Conservation (phyloP, 1,140 invertebrate genomes). For the Pachypeltis micranthus region DNA sequence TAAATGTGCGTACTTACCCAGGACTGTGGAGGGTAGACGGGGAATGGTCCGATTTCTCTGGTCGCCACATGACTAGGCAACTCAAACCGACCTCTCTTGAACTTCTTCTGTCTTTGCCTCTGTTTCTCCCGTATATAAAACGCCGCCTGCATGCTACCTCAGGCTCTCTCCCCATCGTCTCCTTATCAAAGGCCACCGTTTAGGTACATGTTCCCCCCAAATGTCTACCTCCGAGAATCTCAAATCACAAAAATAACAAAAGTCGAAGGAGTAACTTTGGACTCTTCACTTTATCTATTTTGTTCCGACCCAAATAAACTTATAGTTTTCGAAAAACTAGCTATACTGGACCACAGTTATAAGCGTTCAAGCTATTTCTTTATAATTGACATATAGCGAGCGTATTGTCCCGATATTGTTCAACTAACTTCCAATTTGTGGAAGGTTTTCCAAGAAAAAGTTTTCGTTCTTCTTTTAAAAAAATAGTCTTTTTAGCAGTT, state of each 20-base stretch:
- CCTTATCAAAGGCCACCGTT: constrained; percentile 6
- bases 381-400: constrained; percentile 15
- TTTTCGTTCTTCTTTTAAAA: not conserved
- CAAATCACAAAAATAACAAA: not conserved
- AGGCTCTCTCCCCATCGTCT: constrained; percentile 3
- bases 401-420: constrained; percentile 7
- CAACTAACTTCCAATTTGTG: not conserved
- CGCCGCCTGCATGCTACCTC: constrained; percentile 62
- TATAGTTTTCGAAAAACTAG: not conserved
- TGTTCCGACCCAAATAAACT: too few relatives aligned
- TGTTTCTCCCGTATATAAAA: constrained; percentile 77
- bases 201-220: not conserved
- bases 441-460: not conserved
- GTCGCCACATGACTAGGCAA: constrained; percentile 73
- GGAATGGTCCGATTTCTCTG: constrained; percentile 69
- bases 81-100: constrained; percentile 55
- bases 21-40: constrained; percentile 64
- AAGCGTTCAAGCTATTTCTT: constrained; percentile 13
- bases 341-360: constrained; percentile 9
- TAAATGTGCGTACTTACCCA: constrained; percentile 45
- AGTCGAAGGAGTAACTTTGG: constrained; percentile 7
- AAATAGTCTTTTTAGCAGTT: not conserved
- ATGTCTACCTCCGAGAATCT: not conserved
- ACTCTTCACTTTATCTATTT: not conserved
- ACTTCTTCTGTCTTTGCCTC: constrained; percentile 63